These are phyloP conservation scores for Auanema sp. DNA, from an alignment of 2,888 invertebrate species.

Conservation along the genomic window DNA sequence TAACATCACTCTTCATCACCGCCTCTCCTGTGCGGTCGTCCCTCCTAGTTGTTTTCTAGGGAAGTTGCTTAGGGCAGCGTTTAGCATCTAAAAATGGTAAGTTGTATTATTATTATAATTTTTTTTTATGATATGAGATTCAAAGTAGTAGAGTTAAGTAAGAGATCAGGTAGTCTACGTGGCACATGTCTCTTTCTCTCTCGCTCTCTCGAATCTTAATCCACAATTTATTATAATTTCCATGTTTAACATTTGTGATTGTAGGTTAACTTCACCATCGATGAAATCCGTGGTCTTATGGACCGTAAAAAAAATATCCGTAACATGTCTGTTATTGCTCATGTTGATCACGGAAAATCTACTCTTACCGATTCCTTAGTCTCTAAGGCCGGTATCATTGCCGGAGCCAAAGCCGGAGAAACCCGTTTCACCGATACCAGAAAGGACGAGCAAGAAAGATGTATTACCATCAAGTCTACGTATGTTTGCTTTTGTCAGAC, in stretches of 20 bases:
- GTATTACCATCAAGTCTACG: constrained; percentile 99
- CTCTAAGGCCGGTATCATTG: constrained; percentile 99
- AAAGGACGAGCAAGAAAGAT: constrained; percentile 99
- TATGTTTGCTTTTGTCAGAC: constrained; percentile 69
- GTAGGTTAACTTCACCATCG: constrained; percentile 99
- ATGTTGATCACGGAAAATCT: constrained; percentile 93
- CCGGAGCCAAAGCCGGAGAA: constrained; percentile 96
- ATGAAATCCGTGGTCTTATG: constrained; percentile 99
- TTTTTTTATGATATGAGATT: background rate
- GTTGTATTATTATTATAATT: constrained; percentile 10
- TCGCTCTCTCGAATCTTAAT: too few species aligned
- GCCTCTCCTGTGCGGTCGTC: constrained; percentile 24
- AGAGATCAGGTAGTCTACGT: too few species aligned
- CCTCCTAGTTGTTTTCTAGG: constrained; percentile 15
- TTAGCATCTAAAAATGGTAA: constrained; percentile 18
- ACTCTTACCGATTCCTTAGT: constrained; percentile 98
- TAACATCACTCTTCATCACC: constrained; percentile 12
- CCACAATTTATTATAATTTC: too few species aligned
- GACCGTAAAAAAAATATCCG: constrained; percentile 99
- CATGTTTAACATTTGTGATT: too few species aligned
- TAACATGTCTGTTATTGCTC: constrained; percentile 99
- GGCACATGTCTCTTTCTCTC: too few species aligned
- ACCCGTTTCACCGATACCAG: constrained; percentile 98
- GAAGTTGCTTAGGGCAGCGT: constrained; percentile 20
- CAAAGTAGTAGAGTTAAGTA: too few species aligned